A percentile compares a stretch with the other conserved stretches of the same genome.
Evolutionary conservation across 2,888 invertebrate genomes (phyloP).

Genomic region (Plagodis dolabraria): DNA sequence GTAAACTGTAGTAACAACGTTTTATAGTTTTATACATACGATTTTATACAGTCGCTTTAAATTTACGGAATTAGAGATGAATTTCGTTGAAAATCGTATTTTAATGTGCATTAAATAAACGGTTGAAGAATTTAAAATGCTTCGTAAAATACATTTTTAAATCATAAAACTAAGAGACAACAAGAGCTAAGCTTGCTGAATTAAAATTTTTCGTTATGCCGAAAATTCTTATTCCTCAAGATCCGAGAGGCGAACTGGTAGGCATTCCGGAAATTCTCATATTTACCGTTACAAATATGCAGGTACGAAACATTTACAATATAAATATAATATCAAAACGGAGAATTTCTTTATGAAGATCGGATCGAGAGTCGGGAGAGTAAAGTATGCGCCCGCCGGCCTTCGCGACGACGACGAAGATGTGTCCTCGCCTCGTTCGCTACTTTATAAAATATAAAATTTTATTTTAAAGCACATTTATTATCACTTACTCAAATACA

Average conservation of each 20-base stretch:
- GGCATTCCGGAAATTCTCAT: conserved; percentile 84
- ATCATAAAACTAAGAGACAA: conserved; percentile 36
- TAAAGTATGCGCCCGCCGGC: conserved; percentile 72
- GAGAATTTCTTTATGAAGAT: conserved; percentile 85
- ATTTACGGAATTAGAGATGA: not conserved
- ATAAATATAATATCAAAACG: conserved; percentile 86
- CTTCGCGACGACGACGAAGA: conserved; percentile 49
- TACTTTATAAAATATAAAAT: conserved; percentile 65
- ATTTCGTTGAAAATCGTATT: too few relatives aligned
- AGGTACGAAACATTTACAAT: conserved; percentile 83
- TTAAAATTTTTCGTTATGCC: conserved; percentile 72
- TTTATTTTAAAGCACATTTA: conserved; percentile 17
- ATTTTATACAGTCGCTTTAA: not conserved
- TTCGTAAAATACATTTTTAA: not conserved
- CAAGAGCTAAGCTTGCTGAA: conserved; percentile 40
- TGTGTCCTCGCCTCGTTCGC: conserved; percentile 49
- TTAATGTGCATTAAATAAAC: too few relatives aligned
- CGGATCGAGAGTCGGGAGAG: conserved; percentile 77
- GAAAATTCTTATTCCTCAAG: conserved; percentile 74
- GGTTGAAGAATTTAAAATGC: not conserved
- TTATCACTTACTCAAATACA: conserved; percentile 16
- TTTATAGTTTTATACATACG: conserved; percentile 1
- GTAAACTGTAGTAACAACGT: conserved; percentile 37
- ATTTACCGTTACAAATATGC: conserved; percentile 85
- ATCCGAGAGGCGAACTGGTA: conserved; percentile 69